phyloP scores from a whole-genome alignment of 2,888 invertebrate species.

The Polydrusus cervinus region DNA sequence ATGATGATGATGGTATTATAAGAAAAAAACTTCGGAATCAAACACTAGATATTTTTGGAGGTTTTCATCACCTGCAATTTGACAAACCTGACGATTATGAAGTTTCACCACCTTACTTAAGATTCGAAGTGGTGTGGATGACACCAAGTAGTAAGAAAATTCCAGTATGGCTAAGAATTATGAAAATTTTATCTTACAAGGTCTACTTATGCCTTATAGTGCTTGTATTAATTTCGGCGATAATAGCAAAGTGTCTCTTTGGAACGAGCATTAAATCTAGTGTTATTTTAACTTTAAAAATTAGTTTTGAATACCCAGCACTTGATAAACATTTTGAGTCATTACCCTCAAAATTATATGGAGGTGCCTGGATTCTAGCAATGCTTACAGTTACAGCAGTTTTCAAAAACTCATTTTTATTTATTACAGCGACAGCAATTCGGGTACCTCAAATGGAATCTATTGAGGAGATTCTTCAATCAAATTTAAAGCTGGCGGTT shows the following conservation, averaged over 20 bases:
- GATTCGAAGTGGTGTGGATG: background rate
- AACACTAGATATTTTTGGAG: background rate
- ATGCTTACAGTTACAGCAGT: background rate
- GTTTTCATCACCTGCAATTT: background rate
- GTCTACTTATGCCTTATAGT: background rate
- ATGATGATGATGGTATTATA: too few species aligned
- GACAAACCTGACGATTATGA: background rate
- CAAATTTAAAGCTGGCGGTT: constrained; percentile 1
- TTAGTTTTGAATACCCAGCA: constrained; percentile 4
- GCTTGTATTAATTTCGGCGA: background rate
- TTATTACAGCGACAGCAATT: constrained; percentile 4
- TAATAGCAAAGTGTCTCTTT: background rate
- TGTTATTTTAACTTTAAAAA: background rate
- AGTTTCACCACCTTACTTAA: background rate
- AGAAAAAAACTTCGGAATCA: background rate
- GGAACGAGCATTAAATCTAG: background rate
- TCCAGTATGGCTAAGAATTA: background rate
- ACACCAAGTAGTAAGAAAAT: background rate
- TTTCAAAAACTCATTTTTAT: background rate
- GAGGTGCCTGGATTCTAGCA: background rate
- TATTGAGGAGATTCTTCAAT: constrained; percentile 17
- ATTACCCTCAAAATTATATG: background rate
- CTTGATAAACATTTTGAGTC: background rate
- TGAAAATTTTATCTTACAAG: background rate
- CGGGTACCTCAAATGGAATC: background rate